Evolutionary conservation across 2,113 vertebrate genomes (phyloP), one percentile per base, ranked within the genome.

Genomic region (Alligator mississippiensis): DNA sequence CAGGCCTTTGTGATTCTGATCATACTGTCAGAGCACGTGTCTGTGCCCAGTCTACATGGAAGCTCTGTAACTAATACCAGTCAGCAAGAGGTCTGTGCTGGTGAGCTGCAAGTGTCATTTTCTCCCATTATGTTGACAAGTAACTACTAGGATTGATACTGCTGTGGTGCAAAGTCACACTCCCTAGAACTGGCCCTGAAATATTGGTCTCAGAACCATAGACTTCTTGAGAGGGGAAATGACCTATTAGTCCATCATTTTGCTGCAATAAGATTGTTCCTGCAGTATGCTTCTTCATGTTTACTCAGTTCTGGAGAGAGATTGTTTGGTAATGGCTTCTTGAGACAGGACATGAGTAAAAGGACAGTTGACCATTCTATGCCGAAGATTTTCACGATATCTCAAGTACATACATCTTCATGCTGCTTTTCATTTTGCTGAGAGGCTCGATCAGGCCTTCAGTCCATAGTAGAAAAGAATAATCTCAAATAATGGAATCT

Each of bases 161-260:
- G 8, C 1, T 25, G 5, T 54, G 11, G 24, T 80, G 47, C 64
- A 54, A 34, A 54, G 64, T 70, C 55, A 9, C 11, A 5, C 6
- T 22, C 34, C 70, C 34, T 74, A 25, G 70, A 47, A 74, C 76
- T 87, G 47, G 4, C 68, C 58, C 1, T 1, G 18, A 13, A 54
- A n/a, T 64, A 11, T n/a, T 25, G 38, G 62, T 30, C 64, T 58
- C 34, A 8, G 30, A 55, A 72, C n/a, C 0, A 0, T 12, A 0
- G 1, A 3, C 25, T 5, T 58, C 22, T 47, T 24, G 61, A 72
- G 64, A 14, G 1, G 2, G 59, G 34, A 61, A 86, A 54, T 34
- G 74, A 7, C 63, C 27, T 66, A 4, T 16, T 62, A 64, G 54
- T 61, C 75, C 22, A 5, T 34, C 10, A 18, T 22, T 60, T 17